phyloP scores from a whole-genome alignment of 2,888 invertebrate genomes.

The Temnothorax ravouxi region DNA sequence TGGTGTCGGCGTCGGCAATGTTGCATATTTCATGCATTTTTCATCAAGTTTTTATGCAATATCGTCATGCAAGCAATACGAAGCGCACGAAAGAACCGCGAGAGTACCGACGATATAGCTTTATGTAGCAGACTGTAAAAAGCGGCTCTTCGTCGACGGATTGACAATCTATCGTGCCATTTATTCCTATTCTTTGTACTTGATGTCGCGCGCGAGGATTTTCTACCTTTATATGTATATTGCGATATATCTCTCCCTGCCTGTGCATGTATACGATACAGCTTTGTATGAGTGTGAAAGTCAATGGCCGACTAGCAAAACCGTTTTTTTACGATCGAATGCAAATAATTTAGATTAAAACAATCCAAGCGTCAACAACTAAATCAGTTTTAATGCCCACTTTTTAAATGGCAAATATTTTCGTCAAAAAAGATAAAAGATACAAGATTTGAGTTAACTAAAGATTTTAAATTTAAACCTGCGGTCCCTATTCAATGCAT shows the following conservation, averaged over 20 bases:
- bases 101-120: slow-evolving; percentile 42
- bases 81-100: slow-evolving; percentile 43
- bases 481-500: not conserved
- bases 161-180: slow-evolving; percentile 54
- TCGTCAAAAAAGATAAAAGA: not conserved
- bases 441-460: not conserved
- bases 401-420: not conserved
- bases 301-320: slow-evolving; percentile 30
- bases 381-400: not conserved
- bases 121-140: slow-evolving; percentile 49
- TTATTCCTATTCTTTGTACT: slow-evolving; percentile 51
- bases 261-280: not conserved
- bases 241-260: slow-evolving; percentile 19
- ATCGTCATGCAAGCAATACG: slow-evolving; percentile 33
- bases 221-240: slow-evolving; percentile 26
- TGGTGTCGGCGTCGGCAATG: slow-evolving; percentile 64
- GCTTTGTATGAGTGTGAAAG: not conserved
- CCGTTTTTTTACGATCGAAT: slow-evolving; percentile 18
- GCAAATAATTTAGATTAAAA: slow-evolving; percentile 28
- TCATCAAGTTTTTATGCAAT: slow-evolving; percentile 58
- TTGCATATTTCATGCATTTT: slow-evolving; percentile 68
- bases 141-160: slow-evolving; percentile 43
- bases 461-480: not conserved
- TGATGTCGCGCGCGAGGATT: slow-evolving; percentile 23
- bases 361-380: not conserved